Conservation (phyloP, 2,888 invertebrate species). For the Hydropsyche betteni region DNA sequence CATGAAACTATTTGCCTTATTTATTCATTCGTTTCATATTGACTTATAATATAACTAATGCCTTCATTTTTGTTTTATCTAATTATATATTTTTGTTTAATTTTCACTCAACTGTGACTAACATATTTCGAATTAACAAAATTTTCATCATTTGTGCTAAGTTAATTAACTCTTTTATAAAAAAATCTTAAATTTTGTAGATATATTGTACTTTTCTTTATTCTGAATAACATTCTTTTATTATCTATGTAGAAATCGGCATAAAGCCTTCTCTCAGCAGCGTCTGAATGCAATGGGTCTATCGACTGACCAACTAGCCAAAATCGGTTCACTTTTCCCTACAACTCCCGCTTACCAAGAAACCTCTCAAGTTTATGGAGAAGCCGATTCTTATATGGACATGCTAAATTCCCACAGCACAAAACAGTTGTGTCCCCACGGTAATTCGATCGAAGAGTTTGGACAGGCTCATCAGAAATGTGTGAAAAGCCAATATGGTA, state of each 20-base stretch:
- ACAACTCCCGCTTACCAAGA: slow-evolving; percentile 65
- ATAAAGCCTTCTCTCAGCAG: slow-evolving; percentile 67
- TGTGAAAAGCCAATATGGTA: slow-evolving; percentile 60
- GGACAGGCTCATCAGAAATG: slow-evolving; percentile 66
- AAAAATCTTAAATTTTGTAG: not conserved
- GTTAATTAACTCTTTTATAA: slow-evolving; percentile 31
- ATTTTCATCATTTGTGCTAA: not conserved
- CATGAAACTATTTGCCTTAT: not conserved
- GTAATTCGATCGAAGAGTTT: slow-evolving; percentile 64
- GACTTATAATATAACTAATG: not conserved
- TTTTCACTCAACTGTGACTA: not conserved
- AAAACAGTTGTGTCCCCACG: slow-evolving; percentile 62
- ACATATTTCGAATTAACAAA: not conserved
- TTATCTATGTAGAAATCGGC: slow-evolving; percentile 62
- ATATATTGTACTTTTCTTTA: slow-evolving; percentile 41
- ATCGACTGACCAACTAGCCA: slow-evolving; percentile 65
- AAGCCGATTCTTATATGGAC: slow-evolving; percentile 64
- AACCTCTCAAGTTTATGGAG: slow-evolving; percentile 64
- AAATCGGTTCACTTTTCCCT: slow-evolving; percentile 65
- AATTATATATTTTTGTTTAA: slow-evolving; percentile 7
- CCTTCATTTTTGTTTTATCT: not conserved
- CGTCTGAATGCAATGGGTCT: slow-evolving; percentile 63
- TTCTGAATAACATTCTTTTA: slow-evolving; percentile 48
- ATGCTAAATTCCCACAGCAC: slow-evolving; percentile 53
- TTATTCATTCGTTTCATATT: not conserved